Evolutionary conservation across 2,797 vertebrate genomes (phyloP).

Genomic region (Phoebastria nigripes): DNA sequence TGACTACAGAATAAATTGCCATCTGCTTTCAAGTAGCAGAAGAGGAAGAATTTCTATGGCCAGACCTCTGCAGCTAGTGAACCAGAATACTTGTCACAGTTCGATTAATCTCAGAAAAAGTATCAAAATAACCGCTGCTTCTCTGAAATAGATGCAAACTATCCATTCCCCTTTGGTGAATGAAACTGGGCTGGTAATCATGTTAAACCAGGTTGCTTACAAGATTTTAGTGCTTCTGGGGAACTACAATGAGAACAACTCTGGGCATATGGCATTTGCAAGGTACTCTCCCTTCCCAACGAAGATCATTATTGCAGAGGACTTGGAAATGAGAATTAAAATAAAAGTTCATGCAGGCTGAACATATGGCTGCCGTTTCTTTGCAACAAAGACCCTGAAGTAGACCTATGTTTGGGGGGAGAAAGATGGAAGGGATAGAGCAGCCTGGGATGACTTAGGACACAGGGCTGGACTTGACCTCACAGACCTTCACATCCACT

Average conservation of each 20-base stretch:
- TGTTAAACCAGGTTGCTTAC: neutral
- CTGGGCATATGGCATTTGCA: neutral
- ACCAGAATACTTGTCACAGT: neutral
- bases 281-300: neutral
- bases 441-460: neutral
- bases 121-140: neutral
- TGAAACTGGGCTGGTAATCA: neutral
- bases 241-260: neutral
- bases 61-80: neutral
- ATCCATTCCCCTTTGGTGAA: neutral
- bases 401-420: fast-evolving
- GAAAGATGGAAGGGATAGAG: neutral
- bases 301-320: neutral
- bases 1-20: neutral
- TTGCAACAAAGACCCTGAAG: neutral
- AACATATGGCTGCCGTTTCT: neutral
- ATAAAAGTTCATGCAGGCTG: neutral
- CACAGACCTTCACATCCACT: neutral
- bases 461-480: neutral
- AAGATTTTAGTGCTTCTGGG: neutral
- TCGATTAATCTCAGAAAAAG: neutral
- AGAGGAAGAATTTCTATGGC: neutral
- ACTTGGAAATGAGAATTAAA: neutral
- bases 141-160: neutral
- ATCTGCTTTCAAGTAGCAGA: neutral